Percentiles rank a stretch among this genome's conserved stretches.
These are phyloP conservation scores for Vanacampus margaritifer DNA, from an alignment of 2,113 vertebrate genomes.

Conservation along the genomic window DNA sequence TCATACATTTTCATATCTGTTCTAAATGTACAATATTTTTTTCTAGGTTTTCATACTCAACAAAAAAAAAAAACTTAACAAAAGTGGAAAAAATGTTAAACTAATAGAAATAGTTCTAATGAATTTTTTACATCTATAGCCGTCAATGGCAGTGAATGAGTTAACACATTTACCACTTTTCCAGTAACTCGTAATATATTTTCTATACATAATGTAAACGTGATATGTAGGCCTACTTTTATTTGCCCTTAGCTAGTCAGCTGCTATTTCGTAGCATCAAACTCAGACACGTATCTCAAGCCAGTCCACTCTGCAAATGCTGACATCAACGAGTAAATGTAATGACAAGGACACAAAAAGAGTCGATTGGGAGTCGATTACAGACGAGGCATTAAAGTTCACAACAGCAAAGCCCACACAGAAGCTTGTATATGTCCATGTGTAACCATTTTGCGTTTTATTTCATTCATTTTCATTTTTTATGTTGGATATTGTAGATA, in stretches of 20 bases:
- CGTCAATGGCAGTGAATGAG: no score
- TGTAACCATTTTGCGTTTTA: background rate
- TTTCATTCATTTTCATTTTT: background rate
- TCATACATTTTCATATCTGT: no score
- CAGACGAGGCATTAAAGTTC: conserved; percentile 23
- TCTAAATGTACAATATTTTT: no score
- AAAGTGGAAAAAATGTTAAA: no score
- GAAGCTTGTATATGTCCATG: background rate
- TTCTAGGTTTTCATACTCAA: no score
- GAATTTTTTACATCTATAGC: no score
- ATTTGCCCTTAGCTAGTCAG: conserved; percentile 51
- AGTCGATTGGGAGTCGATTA: conserved; percentile 33
- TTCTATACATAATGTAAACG: no score
- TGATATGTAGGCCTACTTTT: background rate
- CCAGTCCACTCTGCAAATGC: conserved; percentile 55
- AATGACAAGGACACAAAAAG: conserved; percentile 45
- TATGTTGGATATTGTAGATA: background rate
- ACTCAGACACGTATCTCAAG: conserved; percentile 59
- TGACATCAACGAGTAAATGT: conserved; percentile 60
- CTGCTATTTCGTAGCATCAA: conserved; percentile 66
- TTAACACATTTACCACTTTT: no score
- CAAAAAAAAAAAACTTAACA: no score
- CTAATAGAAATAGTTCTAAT: no score
- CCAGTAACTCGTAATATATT: no score
- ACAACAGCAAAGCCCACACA: background rate